Evolutionary conservation across 2,113 vertebrate genomes (phyloP), one percentile per base, ranked within the genome.

Genomic region (Cephalopterus ornatus): DNA sequence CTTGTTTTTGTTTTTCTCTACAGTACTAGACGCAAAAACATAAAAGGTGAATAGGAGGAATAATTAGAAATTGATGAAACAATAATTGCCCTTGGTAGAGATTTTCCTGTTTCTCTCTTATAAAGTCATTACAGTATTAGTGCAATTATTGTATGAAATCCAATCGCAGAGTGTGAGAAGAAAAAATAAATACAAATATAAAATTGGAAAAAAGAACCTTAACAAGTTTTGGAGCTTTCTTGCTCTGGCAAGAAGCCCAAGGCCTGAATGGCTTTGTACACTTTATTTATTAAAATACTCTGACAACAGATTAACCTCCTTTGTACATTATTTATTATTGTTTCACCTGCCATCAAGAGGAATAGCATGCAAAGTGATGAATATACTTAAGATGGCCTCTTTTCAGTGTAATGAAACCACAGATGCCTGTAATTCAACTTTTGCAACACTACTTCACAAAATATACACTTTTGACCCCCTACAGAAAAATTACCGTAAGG

Each of bases 241-340:
- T 16, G 0, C 16, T 35, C 62, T 88, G 93, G 75, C 75, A 93
- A 95, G 68, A 92, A 90, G 47, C 75, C 88, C 44, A 73, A 75
- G 44, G n/a, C 47, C 68, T 90, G 93, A 92, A 92, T 92, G n/a
- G 62, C 26, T 97, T 96, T 91, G 58, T 74, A 89, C 86, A 74
- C 91, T 94, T 94, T 90, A 90, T 96, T 96, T 97, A 94, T 94
- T 93, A 95, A 96, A 95, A 93, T 79, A 88, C 65, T 86, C 75
- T 92, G 62, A 78, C 84, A 95, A 91, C 58, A 84, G 81, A 96
- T 96, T 97, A 95, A 79, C 68, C 85, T 93, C 63, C 53, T 83
- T 88, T 91, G 85, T 96, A 90, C 84, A 92, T 97, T 97, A 96
- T 97, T 97, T 96, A 96, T 95, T 81, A 88, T 91, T 95, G 58